Base-by-base conservation (phyloP, 2,113 vertebrate genomes). In the Sterrhoptilus dennistouni region DNA sequence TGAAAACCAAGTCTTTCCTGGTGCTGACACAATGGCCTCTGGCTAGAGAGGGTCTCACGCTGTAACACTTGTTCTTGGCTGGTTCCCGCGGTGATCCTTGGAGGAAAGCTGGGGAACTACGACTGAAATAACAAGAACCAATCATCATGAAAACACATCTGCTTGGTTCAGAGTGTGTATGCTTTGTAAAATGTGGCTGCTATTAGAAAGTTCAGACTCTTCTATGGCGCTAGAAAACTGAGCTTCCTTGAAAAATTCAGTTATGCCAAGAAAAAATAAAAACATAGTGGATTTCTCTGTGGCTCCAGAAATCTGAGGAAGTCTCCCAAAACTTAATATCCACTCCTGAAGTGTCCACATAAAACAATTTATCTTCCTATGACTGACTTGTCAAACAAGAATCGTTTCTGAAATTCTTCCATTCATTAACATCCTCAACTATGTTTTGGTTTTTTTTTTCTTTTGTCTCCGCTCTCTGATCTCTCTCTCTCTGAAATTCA, bases 131-230 rank as follows among this genome's bases (percentile, higher is more conserved):
- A 96, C 90, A 97, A 90, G 92, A 78, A 75, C 47, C 61, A 70
- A 87, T 96, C 96, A 96, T 93, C 95, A 42, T 45, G 49, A 68
- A 81, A 84, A 47, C 49, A 93, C 92, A 96, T 97, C 96, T 96
- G 92, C 38, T 93, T 68, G 22, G 14, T 86, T 85, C 3, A 1
- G 71, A 81, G 11, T 16, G 33, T 42, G 65, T 74, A 22, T 0
- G 2, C 64, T 89, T 71, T 71, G n/a, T 81, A 11, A 88, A 92
- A 36, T 60, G 61, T 88, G 45, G 50, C 64, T 75, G 29, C 59
- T 71, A 12, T 83, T 93, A 78, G 38, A 83, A 70, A 83, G 17
- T 27, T 81, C 56, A 57, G 16, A 45, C 64, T 64, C 85, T 81
- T 85, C 64, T 47, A 15, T n/a, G 59, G 54, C 0, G 0, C 70